A percentile compares a stretch with the other conserved stretches of the same genome.
Conservation (phyloP, 2,888 invertebrate genomes). For the Eremobia ochroleuca region DNA sequence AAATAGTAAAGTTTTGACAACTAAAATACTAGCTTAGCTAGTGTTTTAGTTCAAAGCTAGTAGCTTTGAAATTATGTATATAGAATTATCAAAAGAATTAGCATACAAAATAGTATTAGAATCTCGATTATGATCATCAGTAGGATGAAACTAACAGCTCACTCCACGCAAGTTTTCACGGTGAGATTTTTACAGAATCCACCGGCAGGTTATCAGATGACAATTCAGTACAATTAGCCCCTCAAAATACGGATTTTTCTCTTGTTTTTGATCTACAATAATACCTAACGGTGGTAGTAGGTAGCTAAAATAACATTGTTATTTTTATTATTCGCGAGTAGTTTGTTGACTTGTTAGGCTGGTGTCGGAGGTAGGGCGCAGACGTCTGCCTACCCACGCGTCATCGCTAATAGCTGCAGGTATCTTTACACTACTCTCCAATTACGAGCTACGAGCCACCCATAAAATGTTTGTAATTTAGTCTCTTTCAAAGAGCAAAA, state of each 20-base stretch:
- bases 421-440: constrained; percentile 23
- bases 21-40: too few species aligned
- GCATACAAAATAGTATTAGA: too few species aligned
- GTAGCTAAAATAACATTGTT: constrained; percentile 5
- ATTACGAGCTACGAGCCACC: not conserved
- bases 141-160: too few species aligned
- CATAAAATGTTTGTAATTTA: not conserved
- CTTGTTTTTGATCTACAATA: constrained; percentile 5
- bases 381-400: constrained; percentile 86
- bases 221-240: constrained; percentile 4
- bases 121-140: too few species aligned
- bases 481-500: too few species aligned
- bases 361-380: constrained; percentile 71
- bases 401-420: constrained; percentile 52
- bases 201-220: too few species aligned
- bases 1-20: too few species aligned
- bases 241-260: constrained; percentile 16
- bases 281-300: not conserved
- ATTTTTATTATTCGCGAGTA: constrained; percentile 54
- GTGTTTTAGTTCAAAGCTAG: too few species aligned
- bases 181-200: too few species aligned
- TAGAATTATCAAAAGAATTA: too few species aligned
- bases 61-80: too few species aligned
- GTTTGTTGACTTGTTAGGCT: constrained; percentile 78
- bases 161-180: too few species aligned